Conservation (phyloP, 1,140 invertebrate genomes). For the Caenorhabditis briggsae region DNA sequence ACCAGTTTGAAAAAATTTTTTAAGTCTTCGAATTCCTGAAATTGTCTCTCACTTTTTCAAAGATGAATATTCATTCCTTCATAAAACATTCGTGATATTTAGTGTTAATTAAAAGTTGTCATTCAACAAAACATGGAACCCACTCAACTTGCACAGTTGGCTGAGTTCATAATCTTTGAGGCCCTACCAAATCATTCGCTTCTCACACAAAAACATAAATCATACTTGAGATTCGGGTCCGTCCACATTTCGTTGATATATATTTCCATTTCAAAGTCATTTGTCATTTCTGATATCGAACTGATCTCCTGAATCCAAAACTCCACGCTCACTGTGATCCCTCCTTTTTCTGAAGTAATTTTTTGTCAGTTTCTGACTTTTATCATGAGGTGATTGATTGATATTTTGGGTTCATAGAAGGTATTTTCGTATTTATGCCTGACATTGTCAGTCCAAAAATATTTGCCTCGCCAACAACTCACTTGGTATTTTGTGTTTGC, state of each 20-base stretch:
- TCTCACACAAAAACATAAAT: background rate
- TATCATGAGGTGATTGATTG: background rate
- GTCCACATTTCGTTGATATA: constrained; percentile 76
- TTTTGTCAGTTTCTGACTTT: background rate
- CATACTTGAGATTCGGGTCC: constrained; percentile 9
- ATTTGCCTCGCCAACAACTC: background rate
- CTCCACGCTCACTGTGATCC: constrained; percentile 74
- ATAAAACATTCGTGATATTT: no score
- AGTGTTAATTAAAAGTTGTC: no score
- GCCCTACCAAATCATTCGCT: no score
- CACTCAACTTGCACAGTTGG: no score
- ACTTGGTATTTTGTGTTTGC: constrained; percentile 58
- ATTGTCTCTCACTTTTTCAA: no score
- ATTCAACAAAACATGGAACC: no score
- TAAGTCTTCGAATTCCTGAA: no score
- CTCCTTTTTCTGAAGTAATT: constrained; percentile 67
- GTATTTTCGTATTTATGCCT: no score
- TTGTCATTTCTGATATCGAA: constrained; percentile 76
- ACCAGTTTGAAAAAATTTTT: no score
- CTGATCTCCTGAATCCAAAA: constrained; percentile 78
- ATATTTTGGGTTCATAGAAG: background rate
- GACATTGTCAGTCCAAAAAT: background rate
- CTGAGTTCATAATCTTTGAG: no score
- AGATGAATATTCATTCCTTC: no score
- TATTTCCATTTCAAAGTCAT: constrained; percentile 77